Evolutionary conservation across 2,888 invertebrate species (phyloP).

Genomic region (Adela reaumurella): DNA sequence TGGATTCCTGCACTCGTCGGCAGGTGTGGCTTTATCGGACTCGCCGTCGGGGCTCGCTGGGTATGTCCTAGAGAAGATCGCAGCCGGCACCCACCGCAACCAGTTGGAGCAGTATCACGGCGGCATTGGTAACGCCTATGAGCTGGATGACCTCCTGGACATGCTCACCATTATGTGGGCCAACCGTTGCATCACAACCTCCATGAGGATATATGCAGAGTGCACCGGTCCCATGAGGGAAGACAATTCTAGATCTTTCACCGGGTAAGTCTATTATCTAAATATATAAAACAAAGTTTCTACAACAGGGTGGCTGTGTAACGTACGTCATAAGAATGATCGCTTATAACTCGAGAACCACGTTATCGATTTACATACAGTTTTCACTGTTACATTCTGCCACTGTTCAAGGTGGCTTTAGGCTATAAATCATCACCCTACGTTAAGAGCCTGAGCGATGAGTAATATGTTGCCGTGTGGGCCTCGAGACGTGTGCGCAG

Average conservation of each 20-base stretch:
- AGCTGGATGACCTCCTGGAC: conserved; percentile 71
- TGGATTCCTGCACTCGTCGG: too few species aligned
- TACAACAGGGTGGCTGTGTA: too few species aligned
- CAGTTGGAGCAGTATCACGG: conserved; percentile 60
- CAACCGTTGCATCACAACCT: conserved; percentile 71
- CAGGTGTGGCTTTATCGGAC: conserved; percentile 67
- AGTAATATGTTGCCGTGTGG: too few species aligned
- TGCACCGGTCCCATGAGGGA: conserved; percentile 22
- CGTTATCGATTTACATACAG: too few species aligned
- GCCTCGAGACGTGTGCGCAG: neutral
- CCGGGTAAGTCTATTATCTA: neutral
- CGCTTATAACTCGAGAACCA: too few species aligned
- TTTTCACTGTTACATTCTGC: too few species aligned
- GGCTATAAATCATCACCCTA: too few species aligned
- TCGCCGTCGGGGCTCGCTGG: conserved; percentile 83
- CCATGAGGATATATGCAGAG: conserved; percentile 73
- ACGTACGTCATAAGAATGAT: too few species aligned
- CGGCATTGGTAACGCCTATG: conserved; percentile 59
- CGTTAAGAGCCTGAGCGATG: too few species aligned
- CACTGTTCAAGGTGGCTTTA: too few species aligned
- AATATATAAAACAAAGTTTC: too few species aligned
- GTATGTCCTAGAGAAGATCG: conserved; percentile 87
- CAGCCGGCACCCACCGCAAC: conserved; percentile 60
- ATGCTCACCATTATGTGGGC: conserved; percentile 82
- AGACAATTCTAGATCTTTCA: neutral